phyloP scores from a whole-genome alignment of 1,140 invertebrate genomes.

The Drosophila dunni region DNA sequence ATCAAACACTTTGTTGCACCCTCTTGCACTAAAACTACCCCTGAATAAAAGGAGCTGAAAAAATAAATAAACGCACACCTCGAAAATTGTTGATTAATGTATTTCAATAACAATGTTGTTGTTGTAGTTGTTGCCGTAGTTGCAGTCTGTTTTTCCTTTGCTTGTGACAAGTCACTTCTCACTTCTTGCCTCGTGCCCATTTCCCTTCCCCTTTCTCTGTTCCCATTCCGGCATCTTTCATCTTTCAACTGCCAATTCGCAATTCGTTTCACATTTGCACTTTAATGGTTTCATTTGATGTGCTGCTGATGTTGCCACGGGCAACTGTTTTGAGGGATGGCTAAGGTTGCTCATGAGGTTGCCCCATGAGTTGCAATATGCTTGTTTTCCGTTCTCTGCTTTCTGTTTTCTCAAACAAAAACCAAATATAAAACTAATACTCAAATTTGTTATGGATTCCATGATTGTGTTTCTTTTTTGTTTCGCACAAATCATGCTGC shows the following conservation, averaged over 20 bases:
- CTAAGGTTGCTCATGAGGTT: background rate
- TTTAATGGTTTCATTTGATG: slow-evolving; percentile 77
- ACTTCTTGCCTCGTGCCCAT: slow-evolving; percentile 9
- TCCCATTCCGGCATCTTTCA: slow-evolving; percentile 29
- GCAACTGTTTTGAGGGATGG: slow-evolving; percentile 19
- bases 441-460: slow-evolving; percentile 15
- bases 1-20: slow-evolving; percentile 18
- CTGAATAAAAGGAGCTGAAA: background rate
- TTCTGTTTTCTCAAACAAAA: background rate
- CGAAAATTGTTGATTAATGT: slow-evolving; percentile 73
- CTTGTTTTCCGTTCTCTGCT: background rate
- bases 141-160: background rate
- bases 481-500: slow-evolving; percentile 6
- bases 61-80: slow-evolving; percentile 34
- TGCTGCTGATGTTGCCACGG: slow-evolving; percentile 32
- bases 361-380: slow-evolving; percentile 27
- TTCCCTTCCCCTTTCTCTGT: background rate
- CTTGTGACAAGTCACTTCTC: slow-evolving; percentile 3
- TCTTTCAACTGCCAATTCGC: slow-evolving; percentile 54
- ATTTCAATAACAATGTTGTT: slow-evolving; percentile 65
- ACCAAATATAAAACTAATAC: slow-evolving; percentile 8
- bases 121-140: slow-evolving; percentile 17
- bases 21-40: slow-evolving; percentile 46
- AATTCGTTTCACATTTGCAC: slow-evolving; percentile 81
- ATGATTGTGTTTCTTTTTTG: background rate